Conservation (phyloP, 2,113 vertebrate genomes). For the Pollachius pollachius region DNA sequence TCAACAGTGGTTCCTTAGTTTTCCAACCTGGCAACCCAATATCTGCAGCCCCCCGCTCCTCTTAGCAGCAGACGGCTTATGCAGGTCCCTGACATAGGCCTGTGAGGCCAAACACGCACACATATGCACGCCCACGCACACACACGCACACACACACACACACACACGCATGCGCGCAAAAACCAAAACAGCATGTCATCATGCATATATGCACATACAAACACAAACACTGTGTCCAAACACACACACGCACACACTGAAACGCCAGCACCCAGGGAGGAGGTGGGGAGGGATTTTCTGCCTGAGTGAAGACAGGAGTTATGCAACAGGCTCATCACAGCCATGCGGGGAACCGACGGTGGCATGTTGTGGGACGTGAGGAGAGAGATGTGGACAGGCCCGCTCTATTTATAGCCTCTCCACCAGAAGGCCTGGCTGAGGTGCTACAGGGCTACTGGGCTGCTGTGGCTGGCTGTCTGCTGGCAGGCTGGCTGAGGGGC, state of each 20-base stretch:
- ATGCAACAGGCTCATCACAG: slow-evolving; percentile 51
- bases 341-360: slow-evolving; percentile 53
- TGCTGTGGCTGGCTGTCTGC: slow-evolving; percentile 25
- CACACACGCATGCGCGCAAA: too few species aligned
- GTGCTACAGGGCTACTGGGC: slow-evolving; percentile 28
- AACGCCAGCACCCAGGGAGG: background rate
- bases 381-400: slow-evolving; percentile 50
- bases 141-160: too few species aligned
- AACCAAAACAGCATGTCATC: too few species aligned
- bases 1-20: too few species aligned
- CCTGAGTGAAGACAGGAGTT: slow-evolving; percentile 40
- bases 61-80: too few species aligned
- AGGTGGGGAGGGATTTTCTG: slow-evolving; percentile 38
- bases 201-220: too few species aligned
- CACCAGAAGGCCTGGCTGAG: background rate
- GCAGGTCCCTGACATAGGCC: too few species aligned
- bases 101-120: too few species aligned
- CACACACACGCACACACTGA: slow-evolving; percentile 1
- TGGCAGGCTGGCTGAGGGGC: slow-evolving; percentile 15
- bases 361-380: slow-evolving; percentile 45
- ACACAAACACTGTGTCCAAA: too few species aligned
- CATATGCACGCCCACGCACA: background rate
- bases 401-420: slow-evolving; percentile 64
- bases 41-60: too few species aligned
- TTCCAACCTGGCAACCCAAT: too few species aligned